Evolutionary conservation across 2,113 vertebrate species (phyloP), one percentile per base, ranked within the genome.

Genomic region (Salvelinus namaycush): DNA sequence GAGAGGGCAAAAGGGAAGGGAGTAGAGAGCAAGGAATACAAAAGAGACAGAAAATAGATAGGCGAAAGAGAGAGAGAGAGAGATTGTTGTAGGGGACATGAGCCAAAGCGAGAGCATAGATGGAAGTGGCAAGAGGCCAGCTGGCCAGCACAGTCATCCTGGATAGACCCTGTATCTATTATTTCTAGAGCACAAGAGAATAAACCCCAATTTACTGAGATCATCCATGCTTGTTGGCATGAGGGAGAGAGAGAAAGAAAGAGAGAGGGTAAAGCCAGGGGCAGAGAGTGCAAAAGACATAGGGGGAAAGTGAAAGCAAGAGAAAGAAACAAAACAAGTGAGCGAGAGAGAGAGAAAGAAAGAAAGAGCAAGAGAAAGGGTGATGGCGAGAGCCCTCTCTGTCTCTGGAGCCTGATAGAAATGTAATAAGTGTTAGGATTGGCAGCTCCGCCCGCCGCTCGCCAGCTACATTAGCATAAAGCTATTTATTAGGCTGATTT

Each of bases 401-500:
- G 78, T 77, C 77, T 81, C 78, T 57, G 13, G 73, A 70, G 70
- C 68, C 73, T 87, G 85, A 88, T 85, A 81, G 85, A 82, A 78
- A 83, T 87, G 82, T 86, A 89, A 92, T 89, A 90, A 89, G 86
- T 88, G 85, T 93, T 89, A 93, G 89, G 91, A 94, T 91, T 95
- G 95, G 91, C 94, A 95, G 90, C 86, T 90, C 79, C 20, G 79
- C 83, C 88, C 70, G 82, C 83, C 70, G 77, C 81, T 90, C 86
- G 77, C 77, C 81, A 69, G 75, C 79, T 79, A 78, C 72, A 95
- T 95, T 94, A 93, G 85, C 94, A 94, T 95, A 94, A 94, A 94
- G 90, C 93, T 93, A 94, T 95, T 95, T 95, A 94, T 95, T 93
- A 93, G 92, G 67, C 87, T 92, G 92, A 92, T 94, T 94, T 93